Percentiles rank a stretch among this genome's conserved stretches.
These are phyloP conservation scores for Lytechinus variegatus DNA, from an alignment of 35 echinoderm and acorn worm species.

Conservation along the genomic window DNA sequence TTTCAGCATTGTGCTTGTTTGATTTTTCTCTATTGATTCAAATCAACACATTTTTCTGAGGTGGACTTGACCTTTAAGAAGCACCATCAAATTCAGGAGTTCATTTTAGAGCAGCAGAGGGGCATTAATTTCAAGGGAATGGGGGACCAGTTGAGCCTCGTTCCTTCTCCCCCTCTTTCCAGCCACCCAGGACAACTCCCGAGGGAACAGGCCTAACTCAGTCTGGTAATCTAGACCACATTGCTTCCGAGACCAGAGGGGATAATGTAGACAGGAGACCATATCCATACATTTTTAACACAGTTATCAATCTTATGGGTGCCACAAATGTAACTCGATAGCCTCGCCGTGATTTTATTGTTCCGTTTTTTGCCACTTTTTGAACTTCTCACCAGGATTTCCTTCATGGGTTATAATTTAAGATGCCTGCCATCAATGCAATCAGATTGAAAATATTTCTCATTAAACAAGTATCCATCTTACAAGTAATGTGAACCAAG, in stretches of 20 bases:
- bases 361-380: background rate
- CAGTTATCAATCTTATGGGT: constrained; percentile 10
- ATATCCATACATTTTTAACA: constrained; percentile 15
- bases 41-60: no score
- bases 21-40: no score
- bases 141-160: background rate
- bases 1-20: no score
- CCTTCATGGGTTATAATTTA: background rate
- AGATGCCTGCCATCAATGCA: background rate
- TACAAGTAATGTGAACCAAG: background rate
- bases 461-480: background rate
- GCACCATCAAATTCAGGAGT: background rate
- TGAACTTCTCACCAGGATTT: constrained; percentile 1
- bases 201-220: background rate
- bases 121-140: background rate
- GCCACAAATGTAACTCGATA: background rate
- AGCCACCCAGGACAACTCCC: background rate
- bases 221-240: constrained; percentile 17
- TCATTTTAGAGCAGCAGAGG: background rate
- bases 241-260: background rate
- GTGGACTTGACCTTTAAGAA: no score
- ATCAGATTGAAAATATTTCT: background rate
- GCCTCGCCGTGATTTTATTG: background rate
- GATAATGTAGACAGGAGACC: background rate
- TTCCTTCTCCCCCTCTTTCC: background rate